Percentiles rank a stretch among this genome's conserved stretches.
phyloP scores from a whole-genome alignment of 2,888 invertebrate species.

The Ferdinandea cuprea region DNA sequence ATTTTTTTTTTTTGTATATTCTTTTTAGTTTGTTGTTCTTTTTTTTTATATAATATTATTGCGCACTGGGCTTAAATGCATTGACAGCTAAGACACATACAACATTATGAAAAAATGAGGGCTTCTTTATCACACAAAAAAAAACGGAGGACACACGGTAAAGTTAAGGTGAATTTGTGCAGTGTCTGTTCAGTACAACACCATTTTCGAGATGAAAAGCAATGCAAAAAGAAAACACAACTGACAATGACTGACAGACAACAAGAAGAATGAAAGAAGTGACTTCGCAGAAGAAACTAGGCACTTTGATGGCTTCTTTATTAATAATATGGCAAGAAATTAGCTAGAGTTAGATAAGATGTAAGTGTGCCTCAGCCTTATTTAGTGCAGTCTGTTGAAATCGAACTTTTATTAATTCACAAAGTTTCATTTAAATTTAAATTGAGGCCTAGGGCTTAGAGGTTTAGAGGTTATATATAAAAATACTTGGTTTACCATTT shows the following conservation, averaged over 20 bases:
- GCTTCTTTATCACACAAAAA: constrained; percentile 36
- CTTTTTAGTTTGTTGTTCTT: constrained; percentile 48
- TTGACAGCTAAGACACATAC: constrained; percentile 69
- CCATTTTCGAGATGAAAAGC: constrained; percentile 53
- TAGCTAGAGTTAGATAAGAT: no score
- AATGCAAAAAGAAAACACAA: no score
- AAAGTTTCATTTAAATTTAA: no score
- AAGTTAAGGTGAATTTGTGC: constrained; percentile 59
- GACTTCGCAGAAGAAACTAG: not conserved
- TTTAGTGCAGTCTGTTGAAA: no score
- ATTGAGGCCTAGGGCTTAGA: no score
- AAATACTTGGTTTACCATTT: no score
- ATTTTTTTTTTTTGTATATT: constrained; percentile 24
- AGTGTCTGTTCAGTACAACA: constrained; percentile 41
- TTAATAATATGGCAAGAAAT: not conserved
- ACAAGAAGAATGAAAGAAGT: constrained; percentile 19
- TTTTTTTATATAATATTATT: constrained; percentile 70
- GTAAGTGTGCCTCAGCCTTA: no score
- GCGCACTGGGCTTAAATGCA: constrained; percentile 75
- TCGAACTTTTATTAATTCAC: no score
- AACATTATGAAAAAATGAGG: constrained; percentile 47
- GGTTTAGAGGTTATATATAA: no score
- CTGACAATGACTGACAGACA: no score
- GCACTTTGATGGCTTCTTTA: not conserved
- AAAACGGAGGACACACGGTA: constrained; percentile 19